Base-by-base conservation (phyloP, 64 coral and sea anemone species). In the Stylophora pistillata region DNA sequence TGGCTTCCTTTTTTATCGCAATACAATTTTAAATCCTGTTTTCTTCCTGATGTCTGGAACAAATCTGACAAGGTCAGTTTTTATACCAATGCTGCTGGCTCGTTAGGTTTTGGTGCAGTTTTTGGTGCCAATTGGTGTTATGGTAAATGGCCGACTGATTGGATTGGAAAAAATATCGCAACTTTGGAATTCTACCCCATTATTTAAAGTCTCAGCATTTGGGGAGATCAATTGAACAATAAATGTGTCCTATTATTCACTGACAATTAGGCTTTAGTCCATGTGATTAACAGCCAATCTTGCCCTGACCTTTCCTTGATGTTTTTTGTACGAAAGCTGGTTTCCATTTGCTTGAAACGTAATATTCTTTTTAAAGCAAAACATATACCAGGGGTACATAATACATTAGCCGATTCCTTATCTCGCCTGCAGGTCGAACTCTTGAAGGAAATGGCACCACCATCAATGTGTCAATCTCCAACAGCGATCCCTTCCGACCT, bases 121-220 rank as follows among this genome's bases (percentile, higher is more conserved):
- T 89, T 89, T 66, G 87, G 87, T 6, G 71, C 11, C 12, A 57
- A 41, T 3, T 89, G 87, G 76, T 89, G 87, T 16, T 88, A 61
- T 65, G 74, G 74, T 9, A 60, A 37, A 55, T 88, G 58, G 74
- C 74, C 86, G 3, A 14, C 16, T 0, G 18, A 12, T 61, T 88
- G 86, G 86, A 0, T 0, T 0, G 20, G 53, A 17, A 0, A 23
- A 2, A 88, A 88, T 37, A 88, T 89, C 30, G 63, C 87, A 20
- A 30, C 79, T 6, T 65, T 89, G 14, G 87, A 89, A 16, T 89
- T 89, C 78, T 89, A 89, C 56, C 87, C 87, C 9, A 89, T 89
- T 32, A 27, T 89, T 5, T 41, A 70, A 94, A 87, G 90, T 78
- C 29, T 92, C n/a, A n/a, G 56, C 73, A 86, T 25, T 30, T 92